Conservation (phyloP, 1,140 invertebrate genomes). For the Polyergus mexicanus region DNA sequence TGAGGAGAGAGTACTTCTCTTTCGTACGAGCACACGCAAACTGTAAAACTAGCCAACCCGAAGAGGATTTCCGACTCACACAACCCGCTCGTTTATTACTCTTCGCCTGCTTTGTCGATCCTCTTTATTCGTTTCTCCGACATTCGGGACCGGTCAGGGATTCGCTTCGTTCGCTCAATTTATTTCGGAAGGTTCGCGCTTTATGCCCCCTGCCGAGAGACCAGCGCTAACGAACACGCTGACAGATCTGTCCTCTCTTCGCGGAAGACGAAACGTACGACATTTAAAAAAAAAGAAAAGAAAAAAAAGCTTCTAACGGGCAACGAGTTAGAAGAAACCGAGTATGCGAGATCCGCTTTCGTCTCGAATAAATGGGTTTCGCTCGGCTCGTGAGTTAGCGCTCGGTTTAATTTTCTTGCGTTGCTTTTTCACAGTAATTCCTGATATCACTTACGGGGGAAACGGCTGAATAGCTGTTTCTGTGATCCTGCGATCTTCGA, state of each 20-base stretch:
- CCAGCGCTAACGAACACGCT: slow-evolving; percentile 68
- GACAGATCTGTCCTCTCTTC: slow-evolving; percentile 29
- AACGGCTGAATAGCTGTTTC: not conserved
- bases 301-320: not conserved
- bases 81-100: slow-evolving; percentile 54
- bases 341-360: slow-evolving; percentile 20
- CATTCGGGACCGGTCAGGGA: slow-evolving; percentile 22
- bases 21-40: slow-evolving; percentile 18
- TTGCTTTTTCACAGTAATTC: not conserved
- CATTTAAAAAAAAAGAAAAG: slow-evolving; percentile 4
- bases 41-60: slow-evolving; percentile 50
- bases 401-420: slow-evolving; percentile 17
- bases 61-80: slow-evolving; percentile 3
- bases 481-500: not conserved
- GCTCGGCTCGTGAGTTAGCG: slow-evolving; percentile 3
- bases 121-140: slow-evolving; percentile 45
- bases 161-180: slow-evolving; percentile 70
- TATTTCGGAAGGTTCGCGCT: slow-evolving; percentile 70
- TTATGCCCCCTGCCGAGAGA: slow-evolving; percentile 45
- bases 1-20: slow-evolving; percentile 25
- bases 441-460: not conserved
- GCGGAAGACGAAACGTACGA: slow-evolving; percentile 49
- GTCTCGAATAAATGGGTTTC: slow-evolving; percentile 47
- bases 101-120: slow-evolving; percentile 49
- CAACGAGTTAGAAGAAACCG: slow-evolving; percentile 21